phyloP scores from a whole-genome alignment of 30 jellyfish, hydroid and myxozoan genomes.

The Cassiopea xamachana region DNA sequence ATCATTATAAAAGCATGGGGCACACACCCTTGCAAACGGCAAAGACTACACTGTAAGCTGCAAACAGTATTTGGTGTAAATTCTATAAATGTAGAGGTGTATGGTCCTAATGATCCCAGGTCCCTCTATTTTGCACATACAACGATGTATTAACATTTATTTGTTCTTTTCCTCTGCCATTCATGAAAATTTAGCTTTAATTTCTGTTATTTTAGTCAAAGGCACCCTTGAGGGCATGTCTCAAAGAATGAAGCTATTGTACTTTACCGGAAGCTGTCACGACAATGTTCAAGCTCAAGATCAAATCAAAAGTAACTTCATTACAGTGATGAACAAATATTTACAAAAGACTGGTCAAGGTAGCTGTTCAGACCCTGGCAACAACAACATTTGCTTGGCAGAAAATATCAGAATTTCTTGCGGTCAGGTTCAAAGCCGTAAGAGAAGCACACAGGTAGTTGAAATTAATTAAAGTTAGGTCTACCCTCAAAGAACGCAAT shows the following conservation, averaged over 20 bases:
- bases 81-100: too few relatives aligned
- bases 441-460: slow-evolving; percentile 81
- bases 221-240: slow-evolving; percentile 87
- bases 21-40: too few relatives aligned
- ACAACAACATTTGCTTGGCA: slow-evolving; percentile 80
- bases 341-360: slow-evolving; percentile 79
- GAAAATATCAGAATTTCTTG: slow-evolving; percentile 81
- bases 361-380: slow-evolving; percentile 84
- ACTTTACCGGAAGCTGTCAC: slow-evolving; percentile 93
- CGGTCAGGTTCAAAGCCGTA: slow-evolving; percentile 74
- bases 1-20: too few relatives aligned
- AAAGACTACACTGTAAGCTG: too few relatives aligned
- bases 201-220: slow-evolving; percentile 41
- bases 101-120: too few relatives aligned
- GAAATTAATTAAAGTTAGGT: neutral
- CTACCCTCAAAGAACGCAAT: too few relatives aligned
- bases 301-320: slow-evolving; percentile 73
- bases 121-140: too few relatives aligned
- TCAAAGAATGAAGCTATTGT: slow-evolving; percentile 81
- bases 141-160: too few relatives aligned
- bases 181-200: neutral
- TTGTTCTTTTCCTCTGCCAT: too few relatives aligned
- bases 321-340: slow-evolving; percentile 45
- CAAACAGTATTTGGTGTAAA: too few relatives aligned
- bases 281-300: slow-evolving; percentile 77